phyloP scores from a whole-genome alignment of 2,113 vertebrate genomes.

The Sula dactylatra region DNA sequence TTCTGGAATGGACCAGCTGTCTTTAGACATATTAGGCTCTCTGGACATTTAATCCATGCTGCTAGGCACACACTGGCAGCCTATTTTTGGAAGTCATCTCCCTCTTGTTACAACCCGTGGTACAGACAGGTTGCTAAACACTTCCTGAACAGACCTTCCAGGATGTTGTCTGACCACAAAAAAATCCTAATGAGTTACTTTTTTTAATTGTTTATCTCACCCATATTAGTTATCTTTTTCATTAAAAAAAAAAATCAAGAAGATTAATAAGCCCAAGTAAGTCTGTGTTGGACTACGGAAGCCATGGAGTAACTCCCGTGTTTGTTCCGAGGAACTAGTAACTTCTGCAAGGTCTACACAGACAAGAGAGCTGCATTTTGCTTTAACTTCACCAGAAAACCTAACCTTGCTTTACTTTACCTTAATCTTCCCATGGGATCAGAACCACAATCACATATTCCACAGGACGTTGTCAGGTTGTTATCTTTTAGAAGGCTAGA shows the following conservation, averaged over 20 bases:
- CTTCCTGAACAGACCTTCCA: background rate
- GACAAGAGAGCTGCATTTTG: background rate
- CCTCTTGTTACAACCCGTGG: background rate
- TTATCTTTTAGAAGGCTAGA: background rate
- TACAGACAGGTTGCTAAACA: background rate
- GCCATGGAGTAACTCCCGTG: background rate
- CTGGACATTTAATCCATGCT: constrained; percentile 36
- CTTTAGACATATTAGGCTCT: background rate
- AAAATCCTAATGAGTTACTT: background rate
- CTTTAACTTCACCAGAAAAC: background rate
- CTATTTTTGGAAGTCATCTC: constrained; percentile 48
- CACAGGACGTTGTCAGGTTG: background rate
- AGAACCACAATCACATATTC: background rate
- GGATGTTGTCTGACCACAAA: background rate
- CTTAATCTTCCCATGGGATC: background rate
- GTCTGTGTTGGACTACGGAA: rapidly evolving
- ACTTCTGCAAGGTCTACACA: background rate
- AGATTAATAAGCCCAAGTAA: background rate
- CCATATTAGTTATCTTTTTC: background rate
- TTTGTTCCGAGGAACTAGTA: rapidly evolving
- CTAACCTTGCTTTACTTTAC: background rate
- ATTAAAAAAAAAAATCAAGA: background rate
- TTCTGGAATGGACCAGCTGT: constrained; percentile 1
- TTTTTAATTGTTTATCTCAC: background rate
- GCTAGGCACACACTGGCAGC: constrained; percentile 1